Evolutionary conservation across 2,113 vertebrate species (phyloP), one percentile per base, ranked within the genome.

Genomic region (Periophthalmodon schlosseri): DNA sequence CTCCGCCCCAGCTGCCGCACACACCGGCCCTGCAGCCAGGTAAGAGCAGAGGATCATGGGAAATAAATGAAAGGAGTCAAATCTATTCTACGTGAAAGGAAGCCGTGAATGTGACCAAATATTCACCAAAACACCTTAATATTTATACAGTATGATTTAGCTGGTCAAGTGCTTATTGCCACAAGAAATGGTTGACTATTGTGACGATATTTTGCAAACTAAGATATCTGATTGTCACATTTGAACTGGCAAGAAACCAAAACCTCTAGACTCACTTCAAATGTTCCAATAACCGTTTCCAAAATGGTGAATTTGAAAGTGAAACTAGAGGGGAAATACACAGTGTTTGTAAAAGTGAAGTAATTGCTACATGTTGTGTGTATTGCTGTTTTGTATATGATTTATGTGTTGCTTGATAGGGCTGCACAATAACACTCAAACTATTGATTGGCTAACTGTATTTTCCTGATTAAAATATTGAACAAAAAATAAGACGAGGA

Each of bases 1-100:
- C 3, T 20, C 82, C 0, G 83, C 86, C 15, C 92, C 58, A 15
- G 60, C 60, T 3, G 60, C 28, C 28, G 60, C 24, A 84, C 77
- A 87, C 68, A 85, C 74, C 34, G 68, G 81, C 74, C 88, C 90
- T 2, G 89, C 87, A 18, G 88, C 88, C 33, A 94, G 94, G 94
- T 94, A 94, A 94, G 94, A 90, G 21, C 66, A 1, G 70, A 24
- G 74, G 18, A 76, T 23, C 70, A 65, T 21, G 79, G 58, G 70
- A 75, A 69, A 20, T 15, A 23, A 0, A 34, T 65, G 44, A 46
- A 65, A 68, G 39, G 44, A 47, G 52, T 60, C 58, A 3, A 0
- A 68, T 74, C 78, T 58, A 0, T 9, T 76, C 47, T 23, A 8
- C 20, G 47, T 49, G 36, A 68, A 68, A 44, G 21, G 15, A 44